Percentiles rank a stretch among this genome's conserved stretches.
These are phyloP conservation scores for Petrocephalus zakoni DNA, from an alignment of 2,113 vertebrate species.

Conservation along the genomic window DNA sequence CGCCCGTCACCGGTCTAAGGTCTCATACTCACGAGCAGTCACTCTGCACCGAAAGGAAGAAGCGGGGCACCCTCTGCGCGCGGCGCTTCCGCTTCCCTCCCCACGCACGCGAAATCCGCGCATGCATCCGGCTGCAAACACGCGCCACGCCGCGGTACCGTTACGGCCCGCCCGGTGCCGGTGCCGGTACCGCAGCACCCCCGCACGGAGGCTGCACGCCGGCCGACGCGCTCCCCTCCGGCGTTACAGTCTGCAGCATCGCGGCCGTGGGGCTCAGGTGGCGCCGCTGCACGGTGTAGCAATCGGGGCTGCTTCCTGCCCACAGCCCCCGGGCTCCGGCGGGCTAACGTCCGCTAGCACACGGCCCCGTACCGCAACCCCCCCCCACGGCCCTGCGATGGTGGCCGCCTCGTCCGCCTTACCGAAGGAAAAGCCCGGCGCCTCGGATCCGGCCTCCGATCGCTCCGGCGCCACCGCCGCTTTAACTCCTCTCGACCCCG, in stretches of 20 bases:
- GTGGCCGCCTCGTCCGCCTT: background rate
- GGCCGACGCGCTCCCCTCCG: background rate
- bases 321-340: background rate
- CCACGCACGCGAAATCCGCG: background rate
- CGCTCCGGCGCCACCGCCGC: background rate
- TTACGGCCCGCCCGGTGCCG: background rate
- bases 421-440: background rate
- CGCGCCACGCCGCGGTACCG: background rate
- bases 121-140: background rate
- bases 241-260: background rate
- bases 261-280: background rate
- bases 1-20: background rate
- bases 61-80: background rate
- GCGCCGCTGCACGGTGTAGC: background rate
- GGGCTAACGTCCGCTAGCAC: conserved; percentile 4
- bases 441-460: background rate
- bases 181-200: background rate
- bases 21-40: background rate
- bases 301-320: background rate
- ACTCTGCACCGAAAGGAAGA: background rate
- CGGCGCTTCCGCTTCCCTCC: background rate
- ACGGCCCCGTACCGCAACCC: background rate
- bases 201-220: background rate
- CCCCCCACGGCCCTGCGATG: background rate
- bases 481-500: background rate